Conservation (phyloP, 2,113 vertebrate genomes). For the Elephantulus edwardii region DNA sequence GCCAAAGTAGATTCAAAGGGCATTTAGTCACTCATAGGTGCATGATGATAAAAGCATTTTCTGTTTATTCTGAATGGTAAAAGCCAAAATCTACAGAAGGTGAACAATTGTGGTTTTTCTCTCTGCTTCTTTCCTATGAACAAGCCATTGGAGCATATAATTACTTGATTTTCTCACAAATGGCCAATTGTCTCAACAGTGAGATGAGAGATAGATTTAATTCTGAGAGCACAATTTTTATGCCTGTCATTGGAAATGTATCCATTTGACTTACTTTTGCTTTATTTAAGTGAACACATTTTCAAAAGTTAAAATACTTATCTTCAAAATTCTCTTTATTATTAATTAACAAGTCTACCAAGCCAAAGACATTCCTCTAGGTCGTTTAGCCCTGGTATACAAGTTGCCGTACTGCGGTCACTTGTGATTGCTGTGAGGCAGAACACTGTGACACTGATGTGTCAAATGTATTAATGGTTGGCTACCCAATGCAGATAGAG, state of each 20-base stretch:
- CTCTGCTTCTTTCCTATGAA: conserved; percentile 35
- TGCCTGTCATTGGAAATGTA: conserved; percentile 49
- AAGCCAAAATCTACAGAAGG: conserved; percentile 14
- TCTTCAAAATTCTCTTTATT: conserved; percentile 54
- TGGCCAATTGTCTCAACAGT: conserved; percentile 60
- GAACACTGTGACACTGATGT: too few relatives aligned
- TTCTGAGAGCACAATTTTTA: conserved; percentile 54
- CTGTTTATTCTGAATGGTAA: not conserved
- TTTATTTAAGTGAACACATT: conserved; percentile 61
- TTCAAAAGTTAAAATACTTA: conserved; percentile 61
- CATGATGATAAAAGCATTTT: not conserved
- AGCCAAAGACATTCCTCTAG: too few relatives aligned
- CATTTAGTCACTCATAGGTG: not conserved
- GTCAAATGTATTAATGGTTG: too few relatives aligned
- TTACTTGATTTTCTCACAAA: conserved; percentile 71
- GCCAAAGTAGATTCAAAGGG: conserved; percentile 22
- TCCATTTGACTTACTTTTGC: conserved; percentile 54
- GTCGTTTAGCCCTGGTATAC: too few relatives aligned
- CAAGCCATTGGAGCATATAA: conserved; percentile 44
- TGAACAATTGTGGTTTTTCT: not conserved
- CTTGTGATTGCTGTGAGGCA: too few relatives aligned
- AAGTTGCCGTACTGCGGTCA: too few relatives aligned
- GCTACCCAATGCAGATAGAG: too few relatives aligned
- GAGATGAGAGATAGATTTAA: conserved; percentile 61
- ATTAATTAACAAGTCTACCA: too few relatives aligned